Evolutionary conservation across 2,888 invertebrate species (phyloP).

Genomic region (Nymphalis polychloros): DNA sequence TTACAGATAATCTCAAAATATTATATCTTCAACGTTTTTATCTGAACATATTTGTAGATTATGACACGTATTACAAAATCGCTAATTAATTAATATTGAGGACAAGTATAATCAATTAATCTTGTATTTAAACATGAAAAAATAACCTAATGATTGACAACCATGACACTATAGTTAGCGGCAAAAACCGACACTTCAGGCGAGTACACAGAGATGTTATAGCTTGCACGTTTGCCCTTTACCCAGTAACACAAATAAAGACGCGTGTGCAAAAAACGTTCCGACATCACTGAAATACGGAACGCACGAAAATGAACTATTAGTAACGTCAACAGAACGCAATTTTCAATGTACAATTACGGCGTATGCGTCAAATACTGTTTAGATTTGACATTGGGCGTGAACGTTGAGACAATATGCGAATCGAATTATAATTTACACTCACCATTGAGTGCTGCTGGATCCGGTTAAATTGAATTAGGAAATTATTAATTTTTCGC

Average conservation of each 20-base stretch:
- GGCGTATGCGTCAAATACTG: slow-evolving; percentile 48
- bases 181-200: slow-evolving; percentile 14
- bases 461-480: slow-evolving; percentile 30
- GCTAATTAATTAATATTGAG: background rate
- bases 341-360: slow-evolving; percentile 41
- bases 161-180: slow-evolving; percentile 14
- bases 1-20: no score
- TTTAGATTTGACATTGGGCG: slow-evolving; percentile 70
- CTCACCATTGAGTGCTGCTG: slow-evolving; percentile 33
- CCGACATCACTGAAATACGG: slow-evolving; percentile 34
- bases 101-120: background rate
- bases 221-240: slow-evolving; percentile 66
- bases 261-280: slow-evolving; percentile 56
- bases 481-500: slow-evolving; percentile 12
- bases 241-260: slow-evolving; percentile 73
- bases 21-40: no score
- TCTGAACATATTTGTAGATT: background rate
- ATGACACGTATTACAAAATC: background rate
- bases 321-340: slow-evolving; percentile 42
- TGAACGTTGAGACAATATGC: slow-evolving; percentile 59
- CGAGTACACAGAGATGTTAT: background rate
- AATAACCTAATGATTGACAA: slow-evolving; percentile 12
- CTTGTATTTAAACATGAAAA: slow-evolving; percentile 1
- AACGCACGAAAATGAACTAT: slow-evolving; percentile 47
- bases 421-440: slow-evolving; percentile 61